phyloP scores from a whole-genome alignment of 2,888 invertebrate genomes.

The Orchestes rusci region DNA sequence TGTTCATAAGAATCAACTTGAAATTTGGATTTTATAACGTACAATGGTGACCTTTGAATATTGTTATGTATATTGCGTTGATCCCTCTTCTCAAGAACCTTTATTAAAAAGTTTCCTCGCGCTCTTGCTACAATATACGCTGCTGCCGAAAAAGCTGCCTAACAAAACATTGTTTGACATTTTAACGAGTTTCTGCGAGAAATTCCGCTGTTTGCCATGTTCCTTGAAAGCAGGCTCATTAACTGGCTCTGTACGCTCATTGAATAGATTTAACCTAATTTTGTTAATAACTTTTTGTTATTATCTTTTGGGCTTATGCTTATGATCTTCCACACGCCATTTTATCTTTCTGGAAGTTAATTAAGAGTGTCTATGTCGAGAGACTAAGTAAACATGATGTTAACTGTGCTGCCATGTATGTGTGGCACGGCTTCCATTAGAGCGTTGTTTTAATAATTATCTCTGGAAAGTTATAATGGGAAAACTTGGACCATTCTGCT shows the following conservation, averaged over 20 bases:
- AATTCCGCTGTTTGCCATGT: constrained; percentile 19
- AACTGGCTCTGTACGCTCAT: constrained; percentile 19
- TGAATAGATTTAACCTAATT: constrained; percentile 24
- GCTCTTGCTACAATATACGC: constrained; percentile 17
- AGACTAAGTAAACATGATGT: constrained; percentile 8
- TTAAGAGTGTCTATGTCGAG: constrained; percentile 15
- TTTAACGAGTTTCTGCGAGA: constrained; percentile 21
- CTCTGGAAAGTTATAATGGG: no score
- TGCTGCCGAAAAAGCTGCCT: constrained; percentile 10
- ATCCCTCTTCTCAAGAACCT: constrained; percentile 12
- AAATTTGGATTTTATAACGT: no score
- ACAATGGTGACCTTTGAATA: no score
- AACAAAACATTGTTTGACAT: constrained; percentile 22
- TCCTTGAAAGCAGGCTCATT: constrained; percentile 21
- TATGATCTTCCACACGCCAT: constrained; percentile 17
- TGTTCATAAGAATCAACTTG: no score
- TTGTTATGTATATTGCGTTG: no score
- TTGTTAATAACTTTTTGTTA: constrained; percentile 25
- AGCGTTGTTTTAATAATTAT: no score
- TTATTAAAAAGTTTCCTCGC: constrained; percentile 18
- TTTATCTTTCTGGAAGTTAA: constrained; percentile 15
- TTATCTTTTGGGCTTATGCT: constrained; percentile 21
- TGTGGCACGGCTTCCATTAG: no score
- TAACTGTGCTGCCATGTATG: no score
- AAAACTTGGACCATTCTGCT: no score